Percentiles rank a stretch among this genome's conserved stretches.
These are phyloP conservation scores for Syncerus caffer DNA, from an alignment of 2,797 vertebrate genomes.

Conservation along the genomic window DNA sequence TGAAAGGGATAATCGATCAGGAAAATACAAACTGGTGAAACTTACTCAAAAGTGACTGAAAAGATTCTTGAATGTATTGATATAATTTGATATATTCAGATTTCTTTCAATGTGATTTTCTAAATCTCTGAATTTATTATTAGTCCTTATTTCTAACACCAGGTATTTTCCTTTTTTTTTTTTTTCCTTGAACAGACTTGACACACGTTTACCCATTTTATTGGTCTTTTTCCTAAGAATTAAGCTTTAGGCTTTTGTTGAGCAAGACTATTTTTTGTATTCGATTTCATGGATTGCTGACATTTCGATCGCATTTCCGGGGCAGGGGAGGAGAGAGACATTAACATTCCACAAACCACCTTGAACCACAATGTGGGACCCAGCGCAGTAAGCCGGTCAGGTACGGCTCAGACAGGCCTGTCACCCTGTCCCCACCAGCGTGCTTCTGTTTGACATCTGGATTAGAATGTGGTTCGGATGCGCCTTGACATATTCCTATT, in stretches of 20 bases:
- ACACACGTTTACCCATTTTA: not conserved
- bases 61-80: not conserved
- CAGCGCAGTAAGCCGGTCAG: not conserved
- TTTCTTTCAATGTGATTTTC: not conserved
- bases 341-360: not conserved
- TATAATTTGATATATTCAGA: not conserved
- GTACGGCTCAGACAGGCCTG: not conserved
- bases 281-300: not conserved
- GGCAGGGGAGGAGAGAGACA: not conserved
- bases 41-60: not conserved
- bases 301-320: not conserved
- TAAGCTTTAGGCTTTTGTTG: not conserved
- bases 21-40: not conserved
- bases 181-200: not conserved
- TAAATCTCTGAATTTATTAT: not conserved
- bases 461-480: not conserved
- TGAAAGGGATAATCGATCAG: not conserved
- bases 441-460: not conserved
- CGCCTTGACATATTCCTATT: rapidly evolving
- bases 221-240: not conserved
- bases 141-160: not conserved
- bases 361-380: not conserved
- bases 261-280: not conserved
- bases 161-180: not conserved
- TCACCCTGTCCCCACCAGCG: not conserved